A percentile compares a stretch with the other conserved stretches of the same genome.
Evolutionary conservation across 2,113 vertebrate species (phyloP).

Genomic region (Tricholaema leucomelas): DNA sequence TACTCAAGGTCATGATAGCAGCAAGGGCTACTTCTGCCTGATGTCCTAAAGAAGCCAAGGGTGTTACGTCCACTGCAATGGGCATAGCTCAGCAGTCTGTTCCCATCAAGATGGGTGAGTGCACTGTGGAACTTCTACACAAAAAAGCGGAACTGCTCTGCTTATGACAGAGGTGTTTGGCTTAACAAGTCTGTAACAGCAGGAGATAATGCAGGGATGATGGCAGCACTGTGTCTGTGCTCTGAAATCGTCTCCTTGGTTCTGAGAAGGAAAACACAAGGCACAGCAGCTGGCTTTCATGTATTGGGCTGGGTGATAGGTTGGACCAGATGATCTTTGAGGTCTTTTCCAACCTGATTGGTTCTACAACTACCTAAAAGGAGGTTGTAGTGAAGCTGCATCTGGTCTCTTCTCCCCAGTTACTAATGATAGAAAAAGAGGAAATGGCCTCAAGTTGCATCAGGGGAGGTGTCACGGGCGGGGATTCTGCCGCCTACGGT

Average conservation of each 20-base stretch:
- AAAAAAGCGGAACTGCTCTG: background rate
- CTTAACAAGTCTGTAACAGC: background rate
- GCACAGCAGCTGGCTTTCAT: background rate
- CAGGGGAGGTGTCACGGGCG: no score
- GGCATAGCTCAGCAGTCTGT: background rate
- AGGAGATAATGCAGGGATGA: background rate
- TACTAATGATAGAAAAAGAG: no score
- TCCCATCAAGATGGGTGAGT: background rate
- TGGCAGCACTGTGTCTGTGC: background rate
- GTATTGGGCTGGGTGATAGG: no score
- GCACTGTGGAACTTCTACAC: accelerated
- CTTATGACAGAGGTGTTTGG: background rate
- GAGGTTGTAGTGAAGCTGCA: no score
- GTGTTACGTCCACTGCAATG: accelerated
- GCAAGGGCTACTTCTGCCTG: background rate
- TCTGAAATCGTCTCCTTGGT: background rate
- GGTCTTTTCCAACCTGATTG: no score
- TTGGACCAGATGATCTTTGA: no score
- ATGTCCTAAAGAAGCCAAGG: background rate
- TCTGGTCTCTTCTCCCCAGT: no score
- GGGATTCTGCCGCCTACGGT: no score
- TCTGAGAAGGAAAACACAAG: background rate
- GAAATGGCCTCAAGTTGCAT: no score
- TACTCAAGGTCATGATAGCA: background rate
- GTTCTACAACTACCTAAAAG: no score